A percentile compares a stretch with the other conserved stretches of the same genome.
Conservation (phyloP, 2,888 invertebrate genomes). For the Pelosia muscerda region DNA sequence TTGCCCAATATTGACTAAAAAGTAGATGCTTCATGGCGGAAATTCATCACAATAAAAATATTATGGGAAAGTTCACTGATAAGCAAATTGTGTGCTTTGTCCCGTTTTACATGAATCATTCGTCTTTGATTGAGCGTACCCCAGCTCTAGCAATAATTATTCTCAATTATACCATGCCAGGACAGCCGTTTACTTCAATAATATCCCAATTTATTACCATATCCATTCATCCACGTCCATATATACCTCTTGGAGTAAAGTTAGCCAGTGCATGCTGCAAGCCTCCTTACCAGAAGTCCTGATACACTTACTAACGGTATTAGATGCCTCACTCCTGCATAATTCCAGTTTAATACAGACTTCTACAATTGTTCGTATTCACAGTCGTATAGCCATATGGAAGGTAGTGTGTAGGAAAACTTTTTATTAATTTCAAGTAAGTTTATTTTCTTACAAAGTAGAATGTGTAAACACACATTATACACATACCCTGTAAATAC, state of each 20-base stretch:
- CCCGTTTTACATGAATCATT: too few relatives aligned
- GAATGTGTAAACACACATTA: too few relatives aligned
- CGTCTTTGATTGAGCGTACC: too few relatives aligned
- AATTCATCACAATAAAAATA: too few relatives aligned
- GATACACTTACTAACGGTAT: constrained; percentile 36
- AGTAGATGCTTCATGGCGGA: too few relatives aligned
- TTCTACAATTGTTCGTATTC: constrained; percentile 1
- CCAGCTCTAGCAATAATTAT: neutral
- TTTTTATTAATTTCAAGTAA: neutral
- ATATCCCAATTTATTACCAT: constrained; percentile 24
- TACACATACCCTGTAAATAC: too few relatives aligned
- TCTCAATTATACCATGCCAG: too few relatives aligned
- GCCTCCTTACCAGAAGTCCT: constrained; percentile 37
- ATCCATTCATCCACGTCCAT: constrained; percentile 15
- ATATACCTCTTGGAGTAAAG: constrained; percentile 20
- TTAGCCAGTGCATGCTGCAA: constrained; percentile 34
- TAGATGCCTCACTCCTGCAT: constrained; percentile 21
- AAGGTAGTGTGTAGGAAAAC: neutral
- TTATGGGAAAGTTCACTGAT: too few relatives aligned
- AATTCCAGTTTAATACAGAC: constrained; percentile 6
- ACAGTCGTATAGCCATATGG: neutral
- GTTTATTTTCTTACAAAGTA: neutral
- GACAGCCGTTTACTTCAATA: neutral
- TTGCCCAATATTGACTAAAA: too few relatives aligned
- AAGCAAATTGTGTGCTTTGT: too few relatives aligned